Conservation (phyloP, 2,113 vertebrate species). For the Cygnus buccinator region DNA sequence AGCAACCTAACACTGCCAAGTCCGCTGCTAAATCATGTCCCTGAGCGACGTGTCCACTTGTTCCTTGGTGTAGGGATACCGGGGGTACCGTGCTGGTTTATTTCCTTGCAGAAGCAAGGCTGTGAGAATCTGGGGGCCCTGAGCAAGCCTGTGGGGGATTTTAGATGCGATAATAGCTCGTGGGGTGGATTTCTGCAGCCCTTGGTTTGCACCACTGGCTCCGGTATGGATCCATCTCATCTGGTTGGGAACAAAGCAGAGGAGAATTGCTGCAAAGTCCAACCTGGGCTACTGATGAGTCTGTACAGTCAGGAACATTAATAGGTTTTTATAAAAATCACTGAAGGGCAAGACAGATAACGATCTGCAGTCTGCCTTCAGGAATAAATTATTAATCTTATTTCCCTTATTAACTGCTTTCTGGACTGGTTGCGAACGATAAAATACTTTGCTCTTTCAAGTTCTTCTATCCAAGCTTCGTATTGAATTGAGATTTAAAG, state of each 20-base stretch:
- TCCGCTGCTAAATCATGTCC: no score
- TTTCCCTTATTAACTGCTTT: constrained; percentile 67
- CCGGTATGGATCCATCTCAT: accelerated
- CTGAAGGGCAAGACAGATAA: background rate
- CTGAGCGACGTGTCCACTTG: background rate
- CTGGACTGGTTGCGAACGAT: constrained; percentile 27
- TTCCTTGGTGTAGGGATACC: background rate
- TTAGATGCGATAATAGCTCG: accelerated
- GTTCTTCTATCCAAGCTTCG: constrained; percentile 51
- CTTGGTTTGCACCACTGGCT: background rate
- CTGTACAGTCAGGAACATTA: background rate
- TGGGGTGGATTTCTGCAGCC: background rate
- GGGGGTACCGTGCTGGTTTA: background rate
- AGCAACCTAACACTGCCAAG: no score
- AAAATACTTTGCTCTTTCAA: constrained; percentile 65
- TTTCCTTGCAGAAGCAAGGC: background rate
- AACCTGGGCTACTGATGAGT: background rate
- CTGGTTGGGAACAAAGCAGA: background rate
- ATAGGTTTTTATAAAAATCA: constrained; percentile 22
- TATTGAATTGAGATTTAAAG: constrained; percentile 58
- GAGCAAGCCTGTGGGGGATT: accelerated
- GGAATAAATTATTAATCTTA: constrained; percentile 62
- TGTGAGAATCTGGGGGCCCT: background rate
- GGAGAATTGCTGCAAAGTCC: background rate
- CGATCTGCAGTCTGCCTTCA: constrained; percentile 55